Percentiles rank a stretch among this genome's conserved stretches.
These are phyloP conservation scores for Diplodus sargus DNA, from an alignment of 2,797 vertebrate genomes.

Conservation along the genomic window DNA sequence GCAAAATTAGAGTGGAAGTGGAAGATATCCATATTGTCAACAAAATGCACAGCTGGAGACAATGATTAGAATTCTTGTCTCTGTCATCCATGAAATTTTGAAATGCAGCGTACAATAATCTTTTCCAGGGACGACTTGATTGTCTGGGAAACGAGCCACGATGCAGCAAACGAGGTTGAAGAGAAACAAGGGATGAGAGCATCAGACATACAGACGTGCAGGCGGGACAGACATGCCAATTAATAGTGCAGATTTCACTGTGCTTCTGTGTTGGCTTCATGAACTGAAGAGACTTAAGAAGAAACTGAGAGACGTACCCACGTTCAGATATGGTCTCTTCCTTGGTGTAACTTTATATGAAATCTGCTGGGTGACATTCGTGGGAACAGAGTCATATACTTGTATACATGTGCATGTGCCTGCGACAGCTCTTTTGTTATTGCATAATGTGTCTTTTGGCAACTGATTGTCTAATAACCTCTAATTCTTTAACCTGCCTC, in stretches of 20 bases:
- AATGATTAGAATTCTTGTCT: constrained; percentile 15
- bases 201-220: not conserved
- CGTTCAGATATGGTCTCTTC: not conserved
- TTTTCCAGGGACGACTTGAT: constrained; percentile 50
- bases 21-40: not conserved
- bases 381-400: constrained; percentile 21
- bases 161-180: constrained; percentile 24
- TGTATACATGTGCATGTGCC: constrained; percentile 23
- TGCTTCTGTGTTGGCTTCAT: constrained; percentile 15
- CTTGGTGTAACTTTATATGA: constrained; percentile 1
- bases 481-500: constrained; percentile 48
- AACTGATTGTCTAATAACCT: constrained; percentile 74
- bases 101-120: constrained; percentile 22
- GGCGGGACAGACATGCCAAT: not conserved
- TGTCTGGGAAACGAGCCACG: constrained; percentile 58
- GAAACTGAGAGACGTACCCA: not conserved
- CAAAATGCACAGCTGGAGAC: constrained; percentile 14
- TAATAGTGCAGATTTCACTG: not conserved
- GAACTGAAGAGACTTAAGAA: not conserved
- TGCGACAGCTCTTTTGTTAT: constrained; percentile 19
- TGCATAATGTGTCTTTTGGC: constrained; percentile 66
- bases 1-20: not conserved
- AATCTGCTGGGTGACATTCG: constrained; percentile 16
- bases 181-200: constrained; percentile 23
- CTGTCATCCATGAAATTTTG: constrained; percentile 25